Conservation (phyloP, 2,797 vertebrate genomes). For the Serranus cabrilla region DNA sequence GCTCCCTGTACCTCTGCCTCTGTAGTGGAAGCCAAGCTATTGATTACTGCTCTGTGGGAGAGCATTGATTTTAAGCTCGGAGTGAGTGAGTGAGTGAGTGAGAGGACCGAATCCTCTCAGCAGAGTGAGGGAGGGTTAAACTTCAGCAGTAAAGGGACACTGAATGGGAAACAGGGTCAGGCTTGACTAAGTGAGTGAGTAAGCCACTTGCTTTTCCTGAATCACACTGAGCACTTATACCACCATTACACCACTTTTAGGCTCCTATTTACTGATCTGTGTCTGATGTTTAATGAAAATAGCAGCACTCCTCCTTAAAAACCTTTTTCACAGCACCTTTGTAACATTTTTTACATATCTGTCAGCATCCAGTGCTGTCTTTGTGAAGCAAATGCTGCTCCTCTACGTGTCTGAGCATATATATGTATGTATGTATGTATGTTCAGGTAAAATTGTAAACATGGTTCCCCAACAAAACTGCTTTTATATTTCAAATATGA, state of each 20-base stretch:
- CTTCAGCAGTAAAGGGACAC: constrained; percentile 44
- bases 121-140: constrained; percentile 38
- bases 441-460: background rate
- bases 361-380: background rate
- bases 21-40: constrained; percentile 56
- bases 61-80: constrained; percentile 73
- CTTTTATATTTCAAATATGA: background rate
- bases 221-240: constrained; percentile 26
- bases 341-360: background rate
- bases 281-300: constrained; percentile 11
- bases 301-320: background rate
- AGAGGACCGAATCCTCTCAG: constrained; percentile 58
- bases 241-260: constrained; percentile 3
- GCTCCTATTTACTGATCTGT: background rate
- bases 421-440: background rate
- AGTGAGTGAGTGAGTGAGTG: constrained; percentile 51
- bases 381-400: background rate
- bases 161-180: constrained; percentile 49
- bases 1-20: constrained; percentile 43
- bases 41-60: constrained; percentile 69
- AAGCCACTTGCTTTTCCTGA: constrained; percentile 41
- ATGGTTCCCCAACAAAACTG: background rate
- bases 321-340: background rate
- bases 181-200: constrained; percentile 43
- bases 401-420: background rate